Conservation (phyloP, 2,113 vertebrate genomes). For the Odocoileus hemionus region DNA sequence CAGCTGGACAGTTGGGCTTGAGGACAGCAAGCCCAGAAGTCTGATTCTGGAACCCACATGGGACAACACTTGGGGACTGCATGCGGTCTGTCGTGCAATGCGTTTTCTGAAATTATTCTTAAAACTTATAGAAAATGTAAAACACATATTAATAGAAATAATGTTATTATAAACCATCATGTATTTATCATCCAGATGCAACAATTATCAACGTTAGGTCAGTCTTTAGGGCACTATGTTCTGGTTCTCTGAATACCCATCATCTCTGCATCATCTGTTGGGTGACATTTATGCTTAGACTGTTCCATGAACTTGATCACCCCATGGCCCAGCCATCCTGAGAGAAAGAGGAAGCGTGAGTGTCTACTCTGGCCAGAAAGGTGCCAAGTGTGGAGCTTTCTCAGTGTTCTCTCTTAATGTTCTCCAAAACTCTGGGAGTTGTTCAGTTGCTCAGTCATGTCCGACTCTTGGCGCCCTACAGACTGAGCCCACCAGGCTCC, state of each 20-base stretch:
- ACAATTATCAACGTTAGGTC: background rate
- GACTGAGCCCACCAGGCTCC: background rate
- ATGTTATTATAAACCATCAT: background rate
- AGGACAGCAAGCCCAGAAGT: background rate
- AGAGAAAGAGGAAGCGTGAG: background rate
- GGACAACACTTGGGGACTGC: background rate
- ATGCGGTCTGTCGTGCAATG: background rate
- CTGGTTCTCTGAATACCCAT: background rate
- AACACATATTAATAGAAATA: background rate
- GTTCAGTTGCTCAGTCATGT: background rate
- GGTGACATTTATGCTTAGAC: background rate
- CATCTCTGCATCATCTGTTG: background rate
- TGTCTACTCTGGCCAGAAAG: background rate
- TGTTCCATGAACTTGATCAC: background rate
- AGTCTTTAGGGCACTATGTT: background rate
- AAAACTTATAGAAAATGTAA: background rate
- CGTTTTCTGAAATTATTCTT: background rate
- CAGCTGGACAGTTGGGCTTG: background rate
- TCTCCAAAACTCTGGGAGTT: background rate
- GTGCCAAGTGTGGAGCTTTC: background rate
- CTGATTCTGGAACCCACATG: background rate
- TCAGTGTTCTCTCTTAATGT: background rate
- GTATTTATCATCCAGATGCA: background rate
- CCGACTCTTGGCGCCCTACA: rapidly evolving
- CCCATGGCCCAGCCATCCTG: background rate